phyloP scores from a whole-genome alignment of 2,888 invertebrate species.

The Hypomecis atomaria region DNA sequence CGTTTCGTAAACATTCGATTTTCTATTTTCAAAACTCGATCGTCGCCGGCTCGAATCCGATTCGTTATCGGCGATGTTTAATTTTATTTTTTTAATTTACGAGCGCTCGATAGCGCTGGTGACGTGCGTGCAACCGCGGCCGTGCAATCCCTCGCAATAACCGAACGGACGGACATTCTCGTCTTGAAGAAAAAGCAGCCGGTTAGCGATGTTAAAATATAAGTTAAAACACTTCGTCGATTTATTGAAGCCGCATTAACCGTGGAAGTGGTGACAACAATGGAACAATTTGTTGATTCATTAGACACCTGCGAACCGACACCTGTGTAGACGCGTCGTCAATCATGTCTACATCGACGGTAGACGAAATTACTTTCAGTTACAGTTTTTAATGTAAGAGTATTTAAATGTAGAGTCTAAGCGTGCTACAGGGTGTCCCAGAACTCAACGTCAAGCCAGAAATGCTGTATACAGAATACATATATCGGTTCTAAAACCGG shows the following conservation, averaged over 20 bases:
- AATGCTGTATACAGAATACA: no score
- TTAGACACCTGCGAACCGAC: conserved; percentile 35
- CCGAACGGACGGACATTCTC: conserved; percentile 45
- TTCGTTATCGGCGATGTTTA: conserved; percentile 48
- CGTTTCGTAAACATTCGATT: conserved; percentile 60
- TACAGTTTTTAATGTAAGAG: no score
- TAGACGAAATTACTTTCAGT: neutral
- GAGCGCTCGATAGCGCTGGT: conserved; percentile 45
- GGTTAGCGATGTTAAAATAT: conserved; percentile 16
- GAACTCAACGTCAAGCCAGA: no score
- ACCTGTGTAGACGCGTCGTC: conserved; percentile 9
- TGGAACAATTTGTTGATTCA: conserved; percentile 46
- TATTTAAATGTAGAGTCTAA: no score
- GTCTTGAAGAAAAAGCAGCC: conserved; percentile 52
- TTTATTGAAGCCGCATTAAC: conserved; percentile 39
- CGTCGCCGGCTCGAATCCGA: conserved; percentile 46
- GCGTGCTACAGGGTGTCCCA: no score
- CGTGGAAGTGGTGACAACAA: conserved; percentile 47
- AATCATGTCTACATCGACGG: conserved; percentile 9
- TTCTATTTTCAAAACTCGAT: conserved; percentile 56
- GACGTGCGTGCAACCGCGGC: conserved; percentile 59
- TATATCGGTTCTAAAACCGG: no score
- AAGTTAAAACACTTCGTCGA: conserved; percentile 22
- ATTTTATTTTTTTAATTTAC: conserved; percentile 35
- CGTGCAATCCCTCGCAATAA: conserved; percentile 68